Evolutionary conservation across 64 coral and sea anemone genomes (phyloP), one percentile per base, ranked within the genome.

Genomic region (Hydrozoanthus tunicans): DNA sequence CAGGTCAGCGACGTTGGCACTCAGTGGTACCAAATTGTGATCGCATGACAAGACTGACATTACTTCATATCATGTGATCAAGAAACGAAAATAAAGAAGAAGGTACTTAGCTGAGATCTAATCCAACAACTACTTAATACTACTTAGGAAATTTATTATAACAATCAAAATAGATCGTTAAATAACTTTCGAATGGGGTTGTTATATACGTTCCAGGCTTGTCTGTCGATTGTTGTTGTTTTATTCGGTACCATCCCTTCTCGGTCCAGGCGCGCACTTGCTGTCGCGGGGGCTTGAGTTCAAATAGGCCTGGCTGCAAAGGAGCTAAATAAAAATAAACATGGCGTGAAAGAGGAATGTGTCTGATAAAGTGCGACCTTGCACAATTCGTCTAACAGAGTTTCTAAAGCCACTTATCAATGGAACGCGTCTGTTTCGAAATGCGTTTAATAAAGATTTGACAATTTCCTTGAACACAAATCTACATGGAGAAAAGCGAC

Each of bases 311-410:
- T 54, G 81, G 81, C 14, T 17, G 14, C 81, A 15, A 66, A 83
- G 81, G 61, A 68, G 12, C 51, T 55, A 32, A 83, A 61, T 9
- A 61, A 83, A 83, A 83, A 83, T 83, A 83, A 83, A 68, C 62
- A 83, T 83, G 81, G 81, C 61, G 62, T 67, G 58, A 14, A 2
- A 1, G 69, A 7, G 69, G 6, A 72, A 15, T 7, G 25, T 72
- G n/a, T 25, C 4, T 4, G 17, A 4, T 72, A 7, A 27, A 20
- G 62, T 14, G 27, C 0, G 77, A 17, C n/a, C 8, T 75, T 11
- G 3, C 12, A 10, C 3, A 65, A 15, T 15, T 15, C 12, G 12
- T 17, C 12, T 66, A 66, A 66, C 64, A 5, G 12, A 15, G 17
- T 66, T 66, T 66, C 17, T 11, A 17, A 66, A 3, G 0, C 64